phyloP scores from a whole-genome alignment of 2,797 vertebrate species.

The Brachyrhaphis roseni region DNA sequence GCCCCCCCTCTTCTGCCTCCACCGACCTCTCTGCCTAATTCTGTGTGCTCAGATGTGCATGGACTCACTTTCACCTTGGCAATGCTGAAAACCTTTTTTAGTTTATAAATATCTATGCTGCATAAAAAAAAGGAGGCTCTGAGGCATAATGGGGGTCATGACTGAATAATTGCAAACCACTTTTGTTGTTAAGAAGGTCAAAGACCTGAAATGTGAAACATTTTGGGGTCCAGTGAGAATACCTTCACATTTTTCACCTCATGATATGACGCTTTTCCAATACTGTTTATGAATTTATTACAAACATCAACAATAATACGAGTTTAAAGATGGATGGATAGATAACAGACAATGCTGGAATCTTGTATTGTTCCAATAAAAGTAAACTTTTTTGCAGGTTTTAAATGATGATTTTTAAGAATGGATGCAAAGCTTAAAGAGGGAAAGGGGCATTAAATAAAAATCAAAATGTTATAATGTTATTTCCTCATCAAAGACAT shows the following conservation, averaged over 20 bases:
- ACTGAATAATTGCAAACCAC: background rate
- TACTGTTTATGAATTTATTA: background rate
- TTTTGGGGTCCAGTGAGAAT: background rate
- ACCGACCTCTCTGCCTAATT: constrained; percentile 12
- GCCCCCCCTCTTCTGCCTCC: constrained; percentile 15
- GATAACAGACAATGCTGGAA: background rate
- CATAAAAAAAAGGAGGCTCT: background rate
- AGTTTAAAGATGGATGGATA: background rate
- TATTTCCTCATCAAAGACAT: background rate
- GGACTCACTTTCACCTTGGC: constrained; percentile 3
- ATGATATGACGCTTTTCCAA: background rate
- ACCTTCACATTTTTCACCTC: background rate
- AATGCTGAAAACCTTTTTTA: background rate
- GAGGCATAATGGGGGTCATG: background rate
- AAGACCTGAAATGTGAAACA: background rate
- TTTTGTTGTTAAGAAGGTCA: background rate
- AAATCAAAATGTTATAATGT: background rate
- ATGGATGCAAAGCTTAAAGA: background rate
- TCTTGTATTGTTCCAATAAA: background rate
- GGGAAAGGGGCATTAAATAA: background rate
- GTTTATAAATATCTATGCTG: constrained; percentile 1
- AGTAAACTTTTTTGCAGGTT: background rate
- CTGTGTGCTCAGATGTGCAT: constrained; percentile 22
- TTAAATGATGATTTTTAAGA: background rate
- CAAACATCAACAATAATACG: background rate